phyloP scores from a whole-genome alignment of 2,797 vertebrate genomes.

The Lagorchestes hirsutus region DNA sequence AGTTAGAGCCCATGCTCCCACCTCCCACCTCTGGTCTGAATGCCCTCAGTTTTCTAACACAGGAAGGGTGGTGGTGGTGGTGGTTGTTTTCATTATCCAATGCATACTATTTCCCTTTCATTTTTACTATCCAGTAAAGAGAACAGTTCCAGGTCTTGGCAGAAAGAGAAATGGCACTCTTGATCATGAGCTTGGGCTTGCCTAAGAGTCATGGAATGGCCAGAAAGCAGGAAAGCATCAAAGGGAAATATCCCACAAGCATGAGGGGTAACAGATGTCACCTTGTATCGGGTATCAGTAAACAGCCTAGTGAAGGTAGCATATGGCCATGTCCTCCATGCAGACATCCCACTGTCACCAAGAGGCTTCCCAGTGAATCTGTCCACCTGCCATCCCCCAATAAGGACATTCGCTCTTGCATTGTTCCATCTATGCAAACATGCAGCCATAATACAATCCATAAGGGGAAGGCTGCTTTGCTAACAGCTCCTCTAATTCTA shows the following conservation, averaged over 20 bases:
- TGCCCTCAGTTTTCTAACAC: neutral
- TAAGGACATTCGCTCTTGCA: conserved; percentile 1
- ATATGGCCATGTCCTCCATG: conserved; percentile 69
- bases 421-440: neutral
- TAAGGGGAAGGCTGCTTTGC: neutral
- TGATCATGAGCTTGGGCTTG: neutral
- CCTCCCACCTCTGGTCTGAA: neutral
- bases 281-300: conserved; percentile 85
- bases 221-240: conserved; percentile 81
- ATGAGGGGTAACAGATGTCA: conserved; percentile 88
- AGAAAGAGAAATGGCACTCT: neutral
- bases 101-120: neutral
- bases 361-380: conserved; percentile 46
- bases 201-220: conserved; percentile 69
- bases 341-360: conserved; percentile 70
- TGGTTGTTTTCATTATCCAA: neutral
- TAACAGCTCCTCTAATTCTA: neutral
- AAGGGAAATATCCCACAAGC: conserved; percentile 80
- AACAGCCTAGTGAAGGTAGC: conserved; percentile 85
- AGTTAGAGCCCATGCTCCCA: neutral
- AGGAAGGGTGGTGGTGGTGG: neutral
- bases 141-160: neutral
- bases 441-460: conserved; percentile 17
- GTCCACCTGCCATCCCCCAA: conserved; percentile 26
- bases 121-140: neutral